Conservation (phyloP, 2,888 invertebrate species). For the Hypsopygia costalis region DNA sequence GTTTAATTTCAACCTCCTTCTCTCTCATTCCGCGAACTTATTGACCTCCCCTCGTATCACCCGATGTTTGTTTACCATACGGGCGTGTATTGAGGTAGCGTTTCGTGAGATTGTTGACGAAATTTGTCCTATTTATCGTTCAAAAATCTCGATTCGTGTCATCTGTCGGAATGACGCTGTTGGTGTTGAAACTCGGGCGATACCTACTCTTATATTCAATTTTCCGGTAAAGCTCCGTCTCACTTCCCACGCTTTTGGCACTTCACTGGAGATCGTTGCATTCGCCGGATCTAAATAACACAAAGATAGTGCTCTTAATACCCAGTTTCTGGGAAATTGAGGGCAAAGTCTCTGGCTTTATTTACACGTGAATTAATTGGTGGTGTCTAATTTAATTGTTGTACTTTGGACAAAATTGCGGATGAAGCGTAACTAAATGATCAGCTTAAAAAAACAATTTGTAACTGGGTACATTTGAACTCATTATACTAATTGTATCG, state of each 20-base stretch:
- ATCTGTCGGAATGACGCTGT: constrained; percentile 18
- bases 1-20: no score
- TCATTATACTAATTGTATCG: no score
- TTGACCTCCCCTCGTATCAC: no score
- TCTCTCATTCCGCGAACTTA: no score
- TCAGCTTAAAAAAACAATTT: no score
- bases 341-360: constrained; percentile 31
- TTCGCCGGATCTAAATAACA: constrained; percentile 68
- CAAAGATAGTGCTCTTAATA: constrained; percentile 65
- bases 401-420: no score
- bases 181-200: constrained; percentile 13
- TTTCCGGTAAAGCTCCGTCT: constrained; percentile 38
- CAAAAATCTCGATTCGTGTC: neutral
- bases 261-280: constrained; percentile 56
- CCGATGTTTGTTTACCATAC: constrained; percentile 27
- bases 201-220: constrained; percentile 29
- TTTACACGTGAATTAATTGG: constrained; percentile 10
- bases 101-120: constrained; percentile 3
- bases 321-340: constrained; percentile 61
- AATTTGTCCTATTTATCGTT: neutral
- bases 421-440: no score
- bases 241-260: constrained; percentile 72
- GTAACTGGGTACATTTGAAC: no score
- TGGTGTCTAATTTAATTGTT: neutral
- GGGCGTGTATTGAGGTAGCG: constrained; percentile 8